These are phyloP conservation scores for Bombyx mandarina DNA, from an alignment of 1,140 invertebrate species.

Conservation along the genomic window DNA sequence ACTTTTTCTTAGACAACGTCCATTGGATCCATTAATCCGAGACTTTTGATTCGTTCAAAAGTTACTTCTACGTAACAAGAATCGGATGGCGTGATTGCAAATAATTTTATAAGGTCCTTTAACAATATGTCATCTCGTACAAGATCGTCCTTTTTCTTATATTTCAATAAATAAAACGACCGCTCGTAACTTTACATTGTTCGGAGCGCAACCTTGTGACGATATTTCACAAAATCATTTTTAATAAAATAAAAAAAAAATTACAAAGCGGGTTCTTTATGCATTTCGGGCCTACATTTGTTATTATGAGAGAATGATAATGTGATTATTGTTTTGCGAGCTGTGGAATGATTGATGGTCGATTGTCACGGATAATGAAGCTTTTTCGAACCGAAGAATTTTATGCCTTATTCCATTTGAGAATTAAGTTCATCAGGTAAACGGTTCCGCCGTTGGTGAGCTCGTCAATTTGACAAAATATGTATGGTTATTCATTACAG, in stretches of 20 bases:
- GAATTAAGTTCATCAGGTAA: no score
- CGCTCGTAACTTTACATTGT: constrained; percentile 65
- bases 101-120: constrained; percentile 69
- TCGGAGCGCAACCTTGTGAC: constrained; percentile 46
- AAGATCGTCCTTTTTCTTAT: constrained; percentile 37
- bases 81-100: constrained; percentile 64
- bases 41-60: constrained; percentile 43
- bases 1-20: constrained; percentile 45
- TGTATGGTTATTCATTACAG: no score
- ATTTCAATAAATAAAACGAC: constrained; percentile 67
- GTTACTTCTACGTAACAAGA: constrained; percentile 55
- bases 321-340: constrained; percentile 71
- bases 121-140: constrained; percentile 65
- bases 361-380: constrained; percentile 67
- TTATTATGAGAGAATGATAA: constrained; percentile 69
- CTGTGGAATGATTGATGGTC: constrained; percentile 61
- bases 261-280: constrained; percentile 63
- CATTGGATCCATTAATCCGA: constrained; percentile 27
- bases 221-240: constrained; percentile 63
- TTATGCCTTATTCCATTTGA: constrained; percentile 30
- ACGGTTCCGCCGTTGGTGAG: no score
- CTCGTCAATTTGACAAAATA: no score
- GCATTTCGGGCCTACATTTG: constrained; percentile 62
- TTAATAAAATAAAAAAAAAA: constrained; percentile 37
- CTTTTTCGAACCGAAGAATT: constrained; percentile 50